phyloP scores from a whole-genome alignment of 2,888 invertebrate genomes.

The Parnassius apollo region DNA sequence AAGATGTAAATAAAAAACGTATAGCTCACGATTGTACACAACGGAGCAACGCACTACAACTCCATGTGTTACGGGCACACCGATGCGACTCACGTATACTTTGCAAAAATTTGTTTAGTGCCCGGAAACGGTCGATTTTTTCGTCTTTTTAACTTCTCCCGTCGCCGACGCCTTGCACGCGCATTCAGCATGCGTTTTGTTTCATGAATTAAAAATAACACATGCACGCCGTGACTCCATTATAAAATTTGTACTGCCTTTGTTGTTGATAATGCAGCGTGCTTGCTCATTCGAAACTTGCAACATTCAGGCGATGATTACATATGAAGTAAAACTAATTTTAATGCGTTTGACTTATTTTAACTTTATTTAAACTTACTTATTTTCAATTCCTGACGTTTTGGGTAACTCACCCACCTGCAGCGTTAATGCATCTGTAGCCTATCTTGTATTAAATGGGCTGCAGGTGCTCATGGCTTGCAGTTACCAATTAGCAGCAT shows the following conservation, averaged over 20 bases:
- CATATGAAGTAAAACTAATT: no score
- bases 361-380: no score
- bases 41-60: slow-evolving; percentile 2
- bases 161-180: slow-evolving; percentile 43
- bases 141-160: slow-evolving; percentile 36
- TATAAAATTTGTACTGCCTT: not conserved
- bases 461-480: no score
- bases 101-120: slow-evolving; percentile 57
- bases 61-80: slow-evolving; percentile 31
- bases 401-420: no score
- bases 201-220: slow-evolving; percentile 73
- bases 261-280: not conserved
- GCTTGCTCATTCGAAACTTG: slow-evolving; percentile 21
- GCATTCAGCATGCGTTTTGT: slow-evolving; percentile 50
- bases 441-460: no score
- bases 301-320: not conserved
- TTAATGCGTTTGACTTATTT: no score
- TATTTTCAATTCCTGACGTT: no score
- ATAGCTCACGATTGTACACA: not conserved
- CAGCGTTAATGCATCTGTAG: no score
- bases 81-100: slow-evolving; percentile 47
- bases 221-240: slow-evolving; percentile 33
- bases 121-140: slow-evolving; percentile 54
- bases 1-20: no score
- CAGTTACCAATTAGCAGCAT: no score